A percentile compares a stretch with the other conserved stretches of the same genome.
phyloP scores from a whole-genome alignment of 2,113 vertebrate genomes.

The Microtus montanus region DNA sequence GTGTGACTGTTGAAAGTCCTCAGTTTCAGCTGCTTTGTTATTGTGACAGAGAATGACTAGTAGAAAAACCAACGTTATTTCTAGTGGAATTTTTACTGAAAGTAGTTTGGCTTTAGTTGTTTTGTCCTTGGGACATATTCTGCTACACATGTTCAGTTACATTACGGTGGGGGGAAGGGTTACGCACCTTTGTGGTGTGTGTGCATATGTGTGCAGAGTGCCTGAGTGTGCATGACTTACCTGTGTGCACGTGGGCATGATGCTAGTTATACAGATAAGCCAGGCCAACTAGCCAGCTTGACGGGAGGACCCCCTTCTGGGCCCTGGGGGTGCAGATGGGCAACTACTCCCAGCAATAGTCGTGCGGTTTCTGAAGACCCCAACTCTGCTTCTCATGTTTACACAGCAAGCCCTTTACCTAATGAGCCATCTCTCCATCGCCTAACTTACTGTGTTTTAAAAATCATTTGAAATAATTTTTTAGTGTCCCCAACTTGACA shows the following conservation, averaged over 20 bases:
- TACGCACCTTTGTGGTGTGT: background rate
- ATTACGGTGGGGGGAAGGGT: background rate
- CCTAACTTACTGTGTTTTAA: background rate
- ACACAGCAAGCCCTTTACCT: too few species aligned
- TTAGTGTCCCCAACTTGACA: background rate
- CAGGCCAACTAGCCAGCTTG: background rate
- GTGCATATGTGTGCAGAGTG: background rate
- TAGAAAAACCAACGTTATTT: background rate
- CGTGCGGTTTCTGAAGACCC: background rate
- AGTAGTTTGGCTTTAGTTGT: background rate
- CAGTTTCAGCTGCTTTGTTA: background rate
- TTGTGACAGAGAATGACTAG: background rate
- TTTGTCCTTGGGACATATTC: background rate
- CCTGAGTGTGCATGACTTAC: background rate
- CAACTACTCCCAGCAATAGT: background rate
- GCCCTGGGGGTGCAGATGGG: background rate
- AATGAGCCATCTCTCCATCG: background rate
- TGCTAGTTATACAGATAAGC: background rate
- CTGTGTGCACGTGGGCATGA: background rate
- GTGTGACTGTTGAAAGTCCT: background rate
- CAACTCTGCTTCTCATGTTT: background rate
- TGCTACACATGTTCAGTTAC: background rate
- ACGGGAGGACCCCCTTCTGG: background rate
- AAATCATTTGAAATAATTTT: conserved; percentile 8
- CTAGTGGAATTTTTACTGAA: background rate